Conservation (phyloP, 92 coral and sea anemone genomes). For the Chrysogorgia sp. region DNA sequence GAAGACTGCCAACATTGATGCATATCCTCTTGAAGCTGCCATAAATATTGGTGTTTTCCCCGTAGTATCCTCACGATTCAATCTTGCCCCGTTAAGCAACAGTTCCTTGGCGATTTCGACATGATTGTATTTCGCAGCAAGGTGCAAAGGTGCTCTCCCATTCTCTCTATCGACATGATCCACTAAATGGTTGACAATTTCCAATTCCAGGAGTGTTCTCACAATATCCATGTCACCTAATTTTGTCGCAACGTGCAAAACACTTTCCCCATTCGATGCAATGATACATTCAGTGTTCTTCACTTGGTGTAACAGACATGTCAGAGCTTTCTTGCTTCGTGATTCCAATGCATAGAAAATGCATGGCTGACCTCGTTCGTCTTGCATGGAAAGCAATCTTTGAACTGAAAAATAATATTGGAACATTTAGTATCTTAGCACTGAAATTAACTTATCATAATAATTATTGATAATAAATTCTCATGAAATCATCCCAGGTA, state of each 20-base stretch:
- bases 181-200: background rate
- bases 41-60: conserved; percentile 69
- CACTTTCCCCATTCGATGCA: conserved; percentile 33
- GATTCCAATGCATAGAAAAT: conserved; percentile 38
- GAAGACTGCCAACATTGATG: conserved; percentile 26
- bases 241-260: conserved; percentile 34
- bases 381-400: conserved; percentile 11
- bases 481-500: too few relatives aligned
- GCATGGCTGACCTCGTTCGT: conserved; percentile 41
- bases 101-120: conserved; percentile 63
- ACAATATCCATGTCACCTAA: conserved; percentile 19
- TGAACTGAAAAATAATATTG: conserved; percentile 28
- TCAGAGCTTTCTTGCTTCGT: conserved; percentile 26
- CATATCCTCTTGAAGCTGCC: conserved; percentile 39
- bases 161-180: conserved; percentile 50
- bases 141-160: conserved; percentile 66
- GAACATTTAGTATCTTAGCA: too few relatives aligned
- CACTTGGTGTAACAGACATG: background rate
- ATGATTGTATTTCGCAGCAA: conserved; percentile 65
- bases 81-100: conserved; percentile 67
- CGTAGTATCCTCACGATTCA: conserved; percentile 56
- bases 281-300: conserved; percentile 3
- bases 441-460: too few relatives aligned
- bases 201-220: background rate
- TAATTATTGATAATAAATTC: too few relatives aligned